Evolutionary conservation across 2,888 invertebrate species (phyloP), one percentile per base, ranked within the genome.

Genomic region (Dasypogon diadema): DNA sequence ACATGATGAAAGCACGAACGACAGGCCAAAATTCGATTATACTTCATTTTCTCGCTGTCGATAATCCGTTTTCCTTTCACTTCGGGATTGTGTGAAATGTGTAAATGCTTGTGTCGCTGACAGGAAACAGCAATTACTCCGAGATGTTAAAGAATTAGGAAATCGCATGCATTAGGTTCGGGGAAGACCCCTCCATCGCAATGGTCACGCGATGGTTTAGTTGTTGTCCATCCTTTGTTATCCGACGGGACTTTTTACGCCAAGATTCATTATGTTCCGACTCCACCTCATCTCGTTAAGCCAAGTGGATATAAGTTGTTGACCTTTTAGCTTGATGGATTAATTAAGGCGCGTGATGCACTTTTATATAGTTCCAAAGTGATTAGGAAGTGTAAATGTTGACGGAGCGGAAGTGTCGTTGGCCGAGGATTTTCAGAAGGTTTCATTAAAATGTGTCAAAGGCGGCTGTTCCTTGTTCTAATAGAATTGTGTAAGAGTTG

Each of bases 131-230:
- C 6, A 14, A 2, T 30, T 16, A 24, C 5, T 58, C 21, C 30
- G 34, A 21, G 22, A 63, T 42, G 63, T 63, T 63, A 42, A 34
- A 63, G 37, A 63, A 63, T 63, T 63, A 42, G 63, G 42, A 63
- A 42, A 63, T 63, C 63, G 63, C 63, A 63, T 63, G 63, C 63
- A 42, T 63, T 63, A 21, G 37, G 37, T 18, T 21, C 16, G n/a
- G n/a, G n/a, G n/a, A n/a, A n/a, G 18, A 63, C 42, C 42, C 42
- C 42, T 37, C 2, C 21, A 34, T n/a, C n/a, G n/a, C 34, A 30
- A 4, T 1, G 21, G 63, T 63, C 63, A 63, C 63, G 63, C 63
- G 63, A 63, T 30, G 6, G 10, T 30, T 30, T 30, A 30, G 34
- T 6, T 10, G 34, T 6, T 30, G 10, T 6, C 34, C 10, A 5